These are phyloP conservation scores for Drosophila pandora DNA, from an alignment of 1,140 invertebrate species.

Conservation along the genomic window DNA sequence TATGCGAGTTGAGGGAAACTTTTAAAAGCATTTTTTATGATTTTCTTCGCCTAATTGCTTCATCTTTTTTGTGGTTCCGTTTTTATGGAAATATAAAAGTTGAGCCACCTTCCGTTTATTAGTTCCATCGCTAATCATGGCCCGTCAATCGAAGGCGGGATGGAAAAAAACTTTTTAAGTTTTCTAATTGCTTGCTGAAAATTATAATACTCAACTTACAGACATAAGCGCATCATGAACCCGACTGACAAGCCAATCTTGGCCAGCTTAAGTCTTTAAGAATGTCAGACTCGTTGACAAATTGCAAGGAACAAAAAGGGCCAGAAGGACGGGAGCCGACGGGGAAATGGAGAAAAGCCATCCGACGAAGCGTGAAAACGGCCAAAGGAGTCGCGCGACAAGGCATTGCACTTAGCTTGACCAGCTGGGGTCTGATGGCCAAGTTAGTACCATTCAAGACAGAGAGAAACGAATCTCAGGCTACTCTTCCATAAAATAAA, in stretches of 20 bases:
- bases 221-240: constrained; percentile 29
- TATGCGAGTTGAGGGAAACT: constrained; percentile 63
- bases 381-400: constrained; percentile 60
- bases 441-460: constrained; percentile 1
- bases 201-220: constrained; percentile 58
- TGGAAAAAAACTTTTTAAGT: constrained; percentile 2
- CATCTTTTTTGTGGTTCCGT: constrained; percentile 11
- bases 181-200: constrained; percentile 45
- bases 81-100: constrained; percentile 68
- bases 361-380: constrained; percentile 26
- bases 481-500: neutral
- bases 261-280: constrained; percentile 61
- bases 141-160: constrained; percentile 38
- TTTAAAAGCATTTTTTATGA: constrained; percentile 66
- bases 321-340: neutral
- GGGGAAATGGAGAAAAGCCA: constrained; percentile 12
- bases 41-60: constrained; percentile 54
- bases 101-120: neutral
- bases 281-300: constrained; percentile 65
- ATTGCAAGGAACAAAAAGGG: constrained; percentile 27
- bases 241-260: constrained; percentile 36
- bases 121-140: constrained; percentile 4
- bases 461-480: neutral
- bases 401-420: constrained; percentile 77
- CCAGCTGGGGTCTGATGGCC: constrained; percentile 30